Evolutionary conservation across 1,140 invertebrate species (phyloP), one percentile per base, ranked within the genome.

Genomic region (Varroa destructor): DNA sequence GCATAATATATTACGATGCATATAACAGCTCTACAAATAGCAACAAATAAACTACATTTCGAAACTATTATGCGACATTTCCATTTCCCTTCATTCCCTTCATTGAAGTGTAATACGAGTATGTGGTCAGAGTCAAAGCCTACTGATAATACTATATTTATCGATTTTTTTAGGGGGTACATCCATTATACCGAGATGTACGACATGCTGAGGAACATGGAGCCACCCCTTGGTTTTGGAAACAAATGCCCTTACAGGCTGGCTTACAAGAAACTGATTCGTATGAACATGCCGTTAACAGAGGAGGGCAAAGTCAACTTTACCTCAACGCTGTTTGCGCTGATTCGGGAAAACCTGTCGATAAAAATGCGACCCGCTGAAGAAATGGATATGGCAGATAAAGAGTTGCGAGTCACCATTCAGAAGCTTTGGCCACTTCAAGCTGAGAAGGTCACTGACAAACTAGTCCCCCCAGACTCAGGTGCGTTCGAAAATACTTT

Each of bases 141-240:
- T 25, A 25, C 25, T 25, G 25, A 25, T 25, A 25, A 25, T 25
- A 25, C 25, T 25, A 25, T 25, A 25, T 25, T 25, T 25, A 25
- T 25, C 25, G 25, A 25, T 25, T 25, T 51, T 84, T 84, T 74
- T 81, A 96, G 92, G 74, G 97, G 97, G 57, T 90, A 90, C 80
- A 97, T 99, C 76, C 91, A 93, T 80, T 99, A 97, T 80, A 89
- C 89, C 70, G 95, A 99, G 84, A 97, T 99, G 94, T 99, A 97
- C 81, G 95, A 99, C 80, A 99, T 99, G 96, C 83, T 99, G 76
- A 89, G 97, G 82, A 98, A 98, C 80, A 98, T 99, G 89, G 95
- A 98, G 83, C 97, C 97, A 43, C 97, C 97, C 37, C 85, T 99
- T 79, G 97, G 97, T 74, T 99, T 99, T 84, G 97, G 97, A 72